Evolutionary conservation across 64 coral and sea anemone species (phyloP), one percentile per base, ranked within the genome.

Genomic region (Orbicella faveolata): DNA sequence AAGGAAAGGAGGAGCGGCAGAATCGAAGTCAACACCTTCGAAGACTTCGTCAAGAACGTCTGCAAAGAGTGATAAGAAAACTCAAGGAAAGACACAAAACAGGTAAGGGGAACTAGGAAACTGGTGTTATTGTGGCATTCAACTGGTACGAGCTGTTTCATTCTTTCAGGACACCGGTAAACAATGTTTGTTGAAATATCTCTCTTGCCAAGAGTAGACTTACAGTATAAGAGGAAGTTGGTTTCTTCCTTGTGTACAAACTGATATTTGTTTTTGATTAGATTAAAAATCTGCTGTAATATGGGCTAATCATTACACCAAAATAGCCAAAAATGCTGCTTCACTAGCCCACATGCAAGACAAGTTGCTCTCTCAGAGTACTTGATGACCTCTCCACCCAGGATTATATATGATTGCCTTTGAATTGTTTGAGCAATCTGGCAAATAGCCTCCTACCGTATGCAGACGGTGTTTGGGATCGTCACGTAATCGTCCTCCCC

Each of bases 1-100:
- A 36, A 83, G 79, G 75, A 92, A 86, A 68, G 84, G 59, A 13
- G 76, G 57, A 77, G 37, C 39, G 8, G 69, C 61, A 9, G 83
- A 91, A 16, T 48, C 73, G 10, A 83, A 79, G 72, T 85, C 63
- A 51, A 63, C 36, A 33, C 65, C 63, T 52, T 70, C 21, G 20
- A 85, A 73, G 17, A 23, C 14, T 0, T 61, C 82, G 21, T 85
- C 82, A 52, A 85, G 26, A 85, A 52, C 82, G 1, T 66, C 82
- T 21, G 65, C 36, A 41, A 85, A 73, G 52, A 14, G 36, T 73
- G 65, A 85, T n/a, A 85, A 85, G 65, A 85, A 73, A 72, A 30
- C 39, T 39, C 82, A 69, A 21, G 82, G 34, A 14, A 84, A 84
- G 23, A 7, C 82, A 6, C 35, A 26, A 73, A 44, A 41, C 34